phyloP scores from a whole-genome alignment of 2,797 vertebrate species.

The Cynopterus sphinx region DNA sequence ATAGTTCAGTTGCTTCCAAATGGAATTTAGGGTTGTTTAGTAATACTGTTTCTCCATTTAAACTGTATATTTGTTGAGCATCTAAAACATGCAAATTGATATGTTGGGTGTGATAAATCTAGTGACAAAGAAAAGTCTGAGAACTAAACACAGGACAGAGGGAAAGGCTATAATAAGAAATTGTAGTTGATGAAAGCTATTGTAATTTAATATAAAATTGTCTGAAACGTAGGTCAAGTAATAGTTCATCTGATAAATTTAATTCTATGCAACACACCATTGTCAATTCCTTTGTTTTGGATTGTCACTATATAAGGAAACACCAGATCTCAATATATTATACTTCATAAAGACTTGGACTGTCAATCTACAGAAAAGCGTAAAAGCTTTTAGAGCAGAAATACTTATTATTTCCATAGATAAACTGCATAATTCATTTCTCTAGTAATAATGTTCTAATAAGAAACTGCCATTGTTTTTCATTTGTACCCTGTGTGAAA shows the following conservation, averaged over 20 bases:
- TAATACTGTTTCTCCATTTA: neutral
- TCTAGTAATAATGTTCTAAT: neutral
- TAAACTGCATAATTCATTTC: constrained; percentile 22
- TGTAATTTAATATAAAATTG: neutral
- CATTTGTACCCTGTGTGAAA: neutral
- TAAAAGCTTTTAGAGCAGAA: neutral
- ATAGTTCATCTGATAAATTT: neutral
- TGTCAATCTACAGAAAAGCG: neutral
- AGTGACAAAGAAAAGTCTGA: neutral
- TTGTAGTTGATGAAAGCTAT: neutral
- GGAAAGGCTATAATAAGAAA: neutral
- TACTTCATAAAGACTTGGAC: neutral
- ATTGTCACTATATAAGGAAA: neutral
- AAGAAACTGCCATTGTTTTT: constrained; percentile 47
- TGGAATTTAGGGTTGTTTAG: neutral
- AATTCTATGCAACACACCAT: neutral
- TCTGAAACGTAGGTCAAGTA: neutral
- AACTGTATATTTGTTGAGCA: neutral
- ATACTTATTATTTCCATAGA: neutral
- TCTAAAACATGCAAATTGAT: neutral
- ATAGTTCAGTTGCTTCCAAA: neutral
- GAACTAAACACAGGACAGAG: neutral
- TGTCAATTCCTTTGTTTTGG: neutral
- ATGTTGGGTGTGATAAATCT: neutral
- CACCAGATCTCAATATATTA: neutral